Evolutionary conservation across 2,888 invertebrate genomes (phyloP), one percentile per base, ranked within the genome.

Genomic region (Drosophila fungiperda): DNA sequence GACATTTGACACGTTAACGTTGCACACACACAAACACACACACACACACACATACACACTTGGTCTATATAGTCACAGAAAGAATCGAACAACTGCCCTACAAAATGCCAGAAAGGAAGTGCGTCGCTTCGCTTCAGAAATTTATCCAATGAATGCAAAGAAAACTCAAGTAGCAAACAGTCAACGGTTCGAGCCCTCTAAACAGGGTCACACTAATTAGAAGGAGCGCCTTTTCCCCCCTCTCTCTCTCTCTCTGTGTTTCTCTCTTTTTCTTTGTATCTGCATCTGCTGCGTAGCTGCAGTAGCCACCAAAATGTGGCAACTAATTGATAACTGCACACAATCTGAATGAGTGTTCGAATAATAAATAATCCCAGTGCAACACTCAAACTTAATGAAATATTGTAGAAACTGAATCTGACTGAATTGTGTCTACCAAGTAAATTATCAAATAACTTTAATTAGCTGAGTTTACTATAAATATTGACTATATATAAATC

Each of bases 1-100:
- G 91, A 89, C 91, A 89, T 91, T 91, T 90, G 90, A 91, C 90
- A 91, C 91, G 87, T 87, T 87, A 90, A 74, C 89, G 80, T 89
- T 78, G 80, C 86, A 76, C 62, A 71, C 82, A 80, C 73, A 62
- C 62, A 62, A 35, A 36, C n/a, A 54, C 20, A 40, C 68, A 60
- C 33, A 64, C 55, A 40, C 36, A 63, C 42, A 40, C 35, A 36
- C 33, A 40, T 9, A 55, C 9, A 70, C 33, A 50, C n/a, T 59
- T 75, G 76, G 65, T 78, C 68, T 78, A 65, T 63, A 55, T 26
- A 73, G 50, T n/a, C 69, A 80, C 69, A 71, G 71, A 80, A 78
- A 74, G 63, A 83, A 70, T 63, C 62, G 59, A 74, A 67, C 60
- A 65, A 70, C 67, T 83, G 87, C 81, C 71, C 81, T 80, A 88